Percentiles rank a stretch among this genome's conserved stretches.
phyloP scores from a whole-genome alignment of 2,797 vertebrate genomes.

The Rhinophrynus dorsalis region DNA sequence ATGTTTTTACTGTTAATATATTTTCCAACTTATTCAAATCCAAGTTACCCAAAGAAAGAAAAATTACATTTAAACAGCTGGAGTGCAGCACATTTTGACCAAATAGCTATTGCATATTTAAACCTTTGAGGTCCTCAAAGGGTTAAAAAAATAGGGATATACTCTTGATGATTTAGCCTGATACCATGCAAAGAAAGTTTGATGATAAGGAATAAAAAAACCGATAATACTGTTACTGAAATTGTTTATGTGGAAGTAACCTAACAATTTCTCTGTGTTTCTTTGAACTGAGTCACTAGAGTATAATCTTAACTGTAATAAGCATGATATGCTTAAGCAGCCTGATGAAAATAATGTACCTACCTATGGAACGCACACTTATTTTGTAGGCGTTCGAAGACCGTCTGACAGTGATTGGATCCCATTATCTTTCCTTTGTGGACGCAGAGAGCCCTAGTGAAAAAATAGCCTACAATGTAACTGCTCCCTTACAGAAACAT shows the following conservation, averaged over 20 bases:
- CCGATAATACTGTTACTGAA: too few species aligned
- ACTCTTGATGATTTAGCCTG: too few species aligned
- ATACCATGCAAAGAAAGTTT: too few species aligned
- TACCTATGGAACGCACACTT: constrained; percentile 2
- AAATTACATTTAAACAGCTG: too few species aligned
- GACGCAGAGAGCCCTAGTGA: constrained; percentile 80
- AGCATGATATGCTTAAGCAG: not conserved
- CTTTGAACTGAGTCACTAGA: not conserved
- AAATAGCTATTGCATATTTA: too few species aligned
- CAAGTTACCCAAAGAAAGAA: too few species aligned
- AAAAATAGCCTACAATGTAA: constrained; percentile 89
- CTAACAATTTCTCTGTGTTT: not conserved
- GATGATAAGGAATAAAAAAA: too few species aligned
- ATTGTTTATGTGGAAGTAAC: not conserved
- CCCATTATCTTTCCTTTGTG: constrained; percentile 84
- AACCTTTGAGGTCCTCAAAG: too few species aligned
- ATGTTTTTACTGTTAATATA: too few species aligned
- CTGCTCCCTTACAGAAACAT: constrained; percentile 76
- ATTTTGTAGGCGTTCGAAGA: constrained; percentile 85
- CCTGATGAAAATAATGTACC: not conserved
- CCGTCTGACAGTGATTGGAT: constrained; percentile 82
- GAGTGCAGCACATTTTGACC: too few species aligned
- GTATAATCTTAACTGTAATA: not conserved
- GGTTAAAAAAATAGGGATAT: too few species aligned
- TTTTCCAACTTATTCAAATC: too few species aligned